These are phyloP conservation scores for Triops cancriformis DNA, from an alignment of 1,140 invertebrate species.

Conservation along the genomic window DNA sequence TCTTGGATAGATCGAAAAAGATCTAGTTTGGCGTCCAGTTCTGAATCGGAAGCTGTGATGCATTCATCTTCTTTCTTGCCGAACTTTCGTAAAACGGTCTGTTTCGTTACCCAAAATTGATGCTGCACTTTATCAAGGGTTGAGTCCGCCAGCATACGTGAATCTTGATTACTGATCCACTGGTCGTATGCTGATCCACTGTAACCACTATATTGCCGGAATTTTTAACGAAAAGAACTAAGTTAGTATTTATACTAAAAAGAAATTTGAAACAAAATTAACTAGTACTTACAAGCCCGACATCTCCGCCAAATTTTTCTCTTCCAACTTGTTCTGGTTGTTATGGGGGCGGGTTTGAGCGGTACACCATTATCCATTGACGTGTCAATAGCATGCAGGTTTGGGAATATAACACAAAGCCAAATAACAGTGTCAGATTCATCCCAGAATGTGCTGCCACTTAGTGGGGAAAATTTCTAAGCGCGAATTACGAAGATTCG, in stretches of 20 bases:
- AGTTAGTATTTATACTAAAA: neutral
- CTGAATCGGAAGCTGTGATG: constrained; percentile 89
- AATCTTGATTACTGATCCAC: neutral
- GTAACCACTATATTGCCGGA: neutral
- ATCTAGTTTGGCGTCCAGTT: constrained; percentile 94
- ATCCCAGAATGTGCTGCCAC: no score
- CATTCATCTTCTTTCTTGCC: constrained; percentile 97
- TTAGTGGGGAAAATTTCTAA: no score
- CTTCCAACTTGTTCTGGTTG: no score
- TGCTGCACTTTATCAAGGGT: constrained; percentile 76
- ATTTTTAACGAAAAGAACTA: neutral
- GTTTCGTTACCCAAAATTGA: constrained; percentile 97
- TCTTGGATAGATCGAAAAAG: constrained; percentile 90
- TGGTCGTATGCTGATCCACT: neutral
- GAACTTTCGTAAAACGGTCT: constrained; percentile 84
- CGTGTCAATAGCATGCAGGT: no score
- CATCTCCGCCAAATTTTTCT: neutral
- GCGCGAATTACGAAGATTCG: no score
- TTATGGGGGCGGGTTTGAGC: no score
- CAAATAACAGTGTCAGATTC: no score
- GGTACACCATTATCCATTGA: no score
- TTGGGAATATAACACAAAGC: no score
- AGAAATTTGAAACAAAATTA: neutral
- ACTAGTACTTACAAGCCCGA: neutral
- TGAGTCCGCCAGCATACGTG: constrained; percentile 13